Evolutionary conservation across 2,113 vertebrate genomes (phyloP), one percentile per base, ranked within the genome.

Genomic region (Columbina picui): DNA sequence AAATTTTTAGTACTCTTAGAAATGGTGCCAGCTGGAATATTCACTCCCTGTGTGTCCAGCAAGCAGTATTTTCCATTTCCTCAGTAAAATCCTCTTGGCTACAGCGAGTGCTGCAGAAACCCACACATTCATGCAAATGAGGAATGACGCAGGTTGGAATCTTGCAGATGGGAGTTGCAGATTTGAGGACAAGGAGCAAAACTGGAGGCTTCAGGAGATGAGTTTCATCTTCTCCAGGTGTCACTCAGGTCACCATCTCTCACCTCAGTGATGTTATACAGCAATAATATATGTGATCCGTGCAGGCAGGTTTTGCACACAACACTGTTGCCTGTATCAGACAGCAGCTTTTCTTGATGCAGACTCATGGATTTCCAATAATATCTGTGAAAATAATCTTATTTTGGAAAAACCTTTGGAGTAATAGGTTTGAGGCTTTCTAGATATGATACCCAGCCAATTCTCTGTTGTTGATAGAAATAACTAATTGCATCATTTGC

Each of bases 21-120:
- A 88, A 61, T 20, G 29, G 34, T 89, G 92, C 94, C 95, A 96
- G 88, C 88, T 97, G 92, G 94, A 97, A 74, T 93, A 86, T 77
- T 80, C 68, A 57, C 50, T 55, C 76, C 69, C 73, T 71, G 23
- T 89, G 70, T 79, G 84, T 95, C 95, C 90, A 94, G 91, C 84
- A 93, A 97, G 71, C 70, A 68, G 90, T 59, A 57, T 88, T 95
- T 95, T 94, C 87, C 89, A 88, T 94, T 91, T 96, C 82, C 63
- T 94, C 84, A 94, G 73, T 92, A 52, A 87, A 92, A 84, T 87
- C 91, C 60, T 87, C 56, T 65, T 94, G 93, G 96, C 96, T 91
- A 3, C 68, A 71, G 60, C 0, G 0, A 89, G 69, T 25, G 73
- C 64, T 89, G 86, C 91, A 94, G 79, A 87, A 94, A 75, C 64